These are phyloP conservation scores for Gerosis bhagava DNA, from an alignment of 2,888 invertebrate genomes.

Conservation along the genomic window DNA sequence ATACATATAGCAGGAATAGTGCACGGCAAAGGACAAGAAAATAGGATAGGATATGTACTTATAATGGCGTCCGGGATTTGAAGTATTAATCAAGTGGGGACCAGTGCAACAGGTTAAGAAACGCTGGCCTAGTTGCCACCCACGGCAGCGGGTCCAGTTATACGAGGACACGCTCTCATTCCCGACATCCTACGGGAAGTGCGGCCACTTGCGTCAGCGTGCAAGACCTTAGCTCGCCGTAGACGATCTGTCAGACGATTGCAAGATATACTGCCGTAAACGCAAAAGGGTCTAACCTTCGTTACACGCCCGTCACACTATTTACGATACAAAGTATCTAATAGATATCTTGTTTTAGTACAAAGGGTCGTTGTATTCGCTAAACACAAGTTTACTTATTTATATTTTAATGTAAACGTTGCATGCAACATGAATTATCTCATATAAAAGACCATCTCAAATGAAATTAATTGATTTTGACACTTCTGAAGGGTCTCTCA, in stretches of 20 bases:
- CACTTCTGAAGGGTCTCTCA: too few relatives aligned
- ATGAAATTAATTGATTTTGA: too few relatives aligned
- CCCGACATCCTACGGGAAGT: conserved; percentile 78
- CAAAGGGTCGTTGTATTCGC: too few relatives aligned
- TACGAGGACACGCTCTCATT: conserved; percentile 80
- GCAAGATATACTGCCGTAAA: conserved; percentile 53
- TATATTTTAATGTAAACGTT: too few relatives aligned
- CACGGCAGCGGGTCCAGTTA: conserved; percentile 57
- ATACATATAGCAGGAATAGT: too few relatives aligned
- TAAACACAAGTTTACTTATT: too few relatives aligned
- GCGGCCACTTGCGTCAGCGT: conserved; percentile 69
- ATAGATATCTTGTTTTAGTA: too few relatives aligned
- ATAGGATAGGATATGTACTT: conserved; percentile 7
- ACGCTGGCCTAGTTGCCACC: conserved; percentile 49
- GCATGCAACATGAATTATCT: too few relatives aligned
- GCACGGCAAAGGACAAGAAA: conserved; percentile 6
- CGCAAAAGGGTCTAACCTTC: conserved; percentile 43
- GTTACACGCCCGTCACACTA: conserved; percentile 9
- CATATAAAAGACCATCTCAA: too few relatives aligned
- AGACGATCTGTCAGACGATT: conserved; percentile 70
- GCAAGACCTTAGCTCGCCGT: conserved; percentile 63
- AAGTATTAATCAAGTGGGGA: conserved; percentile 15
- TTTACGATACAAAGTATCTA: conserved; percentile 15
- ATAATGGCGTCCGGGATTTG: conserved; percentile 11
- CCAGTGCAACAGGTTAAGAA: conserved; percentile 20